Percentiles rank a stretch among this genome's conserved stretches.
phyloP scores from a whole-genome alignment of 2,797 vertebrate genomes.

The Chrosomus eos region DNA sequence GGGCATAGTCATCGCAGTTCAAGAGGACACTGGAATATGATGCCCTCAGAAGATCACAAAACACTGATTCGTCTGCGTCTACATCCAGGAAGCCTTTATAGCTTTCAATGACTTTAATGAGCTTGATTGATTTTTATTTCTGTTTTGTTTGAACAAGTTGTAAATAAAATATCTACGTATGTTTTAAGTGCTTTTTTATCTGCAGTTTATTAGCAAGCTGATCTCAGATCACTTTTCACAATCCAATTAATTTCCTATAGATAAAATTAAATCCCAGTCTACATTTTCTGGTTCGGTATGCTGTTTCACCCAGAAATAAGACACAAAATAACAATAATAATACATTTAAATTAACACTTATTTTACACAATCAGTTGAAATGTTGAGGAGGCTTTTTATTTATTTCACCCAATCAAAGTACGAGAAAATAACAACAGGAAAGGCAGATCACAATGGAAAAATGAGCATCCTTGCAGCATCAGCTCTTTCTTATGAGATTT shows the following conservation, averaged over 20 bases:
- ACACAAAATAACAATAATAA: background rate
- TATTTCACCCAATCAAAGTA: background rate
- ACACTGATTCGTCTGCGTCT: background rate
- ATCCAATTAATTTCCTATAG: background rate
- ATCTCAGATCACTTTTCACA: background rate
- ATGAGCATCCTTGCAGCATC: background rate
- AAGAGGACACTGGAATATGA: slow-evolving; percentile 17
- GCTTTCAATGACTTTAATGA: background rate
- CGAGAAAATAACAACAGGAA: background rate
- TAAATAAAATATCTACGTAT: slow-evolving; percentile 22
- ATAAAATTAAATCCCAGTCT: background rate
- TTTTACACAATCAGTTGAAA: background rate
- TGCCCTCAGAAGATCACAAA: background rate
- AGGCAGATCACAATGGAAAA: too few relatives aligned
- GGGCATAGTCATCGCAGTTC: background rate
- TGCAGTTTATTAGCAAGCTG: background rate
- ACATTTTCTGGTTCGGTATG: background rate
- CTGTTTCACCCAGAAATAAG: background rate
- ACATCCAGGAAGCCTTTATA: background rate
- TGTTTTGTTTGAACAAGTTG: slow-evolving; percentile 9
- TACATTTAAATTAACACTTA: background rate
- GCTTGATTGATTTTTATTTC: background rate
- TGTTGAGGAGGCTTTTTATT: background rate
- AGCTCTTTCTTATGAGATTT: slow-evolving; percentile 9
- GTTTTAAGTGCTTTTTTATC: slow-evolving; percentile 5